These are phyloP conservation scores for Aphelenchoides bicaudatus DNA, from an alignment of 2,888 invertebrate species.

Conservation along the genomic window DNA sequence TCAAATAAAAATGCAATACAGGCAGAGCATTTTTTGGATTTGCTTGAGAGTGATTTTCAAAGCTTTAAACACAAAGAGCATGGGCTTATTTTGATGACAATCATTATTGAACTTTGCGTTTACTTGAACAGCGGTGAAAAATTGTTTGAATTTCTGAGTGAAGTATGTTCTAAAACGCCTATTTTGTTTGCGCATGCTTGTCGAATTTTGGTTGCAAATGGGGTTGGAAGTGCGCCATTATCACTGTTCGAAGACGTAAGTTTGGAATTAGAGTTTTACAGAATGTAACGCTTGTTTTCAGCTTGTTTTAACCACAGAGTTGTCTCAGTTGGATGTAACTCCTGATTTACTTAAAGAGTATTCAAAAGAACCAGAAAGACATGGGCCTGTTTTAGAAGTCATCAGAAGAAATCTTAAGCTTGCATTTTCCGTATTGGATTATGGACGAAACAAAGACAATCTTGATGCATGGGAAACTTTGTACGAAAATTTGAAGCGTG, in stretches of 20 bases:
- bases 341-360: not conserved
- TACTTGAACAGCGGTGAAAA: not conserved
- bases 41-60: not conserved
- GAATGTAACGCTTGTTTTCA: too few species aligned
- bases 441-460: conserved; percentile 8
- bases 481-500: conserved; percentile 5
- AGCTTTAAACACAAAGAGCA: conserved; percentile 5
- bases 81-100: not conserved
- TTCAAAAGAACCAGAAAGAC: not conserved
- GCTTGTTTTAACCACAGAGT: too few species aligned
- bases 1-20: not conserved
- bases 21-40: not conserved
- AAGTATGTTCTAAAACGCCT: not conserved
- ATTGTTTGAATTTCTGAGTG: not conserved
- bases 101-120: not conserved
- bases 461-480: not conserved
- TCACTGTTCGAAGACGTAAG: too few species aligned
- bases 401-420: not conserved
- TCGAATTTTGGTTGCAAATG: not conserved
- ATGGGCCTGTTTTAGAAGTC: conserved; percentile 7
- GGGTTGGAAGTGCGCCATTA: too few species aligned
- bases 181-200: not conserved
- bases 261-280: too few species aligned
- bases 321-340: conserved; percentile 1
- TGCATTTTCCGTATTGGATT: conserved; percentile 5